Evolutionary conservation across 2,113 vertebrate species (phyloP).

Genomic region (Forbesichthys papilliferus): DNA sequence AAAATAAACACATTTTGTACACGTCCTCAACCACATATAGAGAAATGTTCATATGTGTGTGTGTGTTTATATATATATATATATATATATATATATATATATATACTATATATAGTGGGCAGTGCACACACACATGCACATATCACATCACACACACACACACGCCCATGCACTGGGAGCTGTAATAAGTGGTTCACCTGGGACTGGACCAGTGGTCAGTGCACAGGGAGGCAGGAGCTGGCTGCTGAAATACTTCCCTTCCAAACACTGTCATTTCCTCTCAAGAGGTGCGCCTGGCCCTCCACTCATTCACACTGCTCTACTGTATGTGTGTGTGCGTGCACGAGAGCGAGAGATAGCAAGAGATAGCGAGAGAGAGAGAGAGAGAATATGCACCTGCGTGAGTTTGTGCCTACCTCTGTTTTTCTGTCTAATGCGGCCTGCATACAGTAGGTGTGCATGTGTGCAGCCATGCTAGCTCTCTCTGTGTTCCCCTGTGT

Average conservation of each 20-base stretch:
- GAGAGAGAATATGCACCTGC: neutral
- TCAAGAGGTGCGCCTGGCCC: conserved; percentile 61
- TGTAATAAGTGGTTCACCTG: conserved; percentile 54
- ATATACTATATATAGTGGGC: neutral
- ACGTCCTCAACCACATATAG: too few relatives aligned
- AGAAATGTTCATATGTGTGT: neutral
- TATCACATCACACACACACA: neutral
- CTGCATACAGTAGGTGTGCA: neutral
- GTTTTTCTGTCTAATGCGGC: conserved; percentile 2
- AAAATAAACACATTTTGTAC: too few relatives aligned
- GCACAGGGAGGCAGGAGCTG: conserved; percentile 65
- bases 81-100: conserved; percentile 5
- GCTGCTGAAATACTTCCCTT: conserved; percentile 65
- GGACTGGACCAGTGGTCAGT: conserved; percentile 51
- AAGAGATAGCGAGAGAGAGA: neutral
- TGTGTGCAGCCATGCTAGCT: neutral
- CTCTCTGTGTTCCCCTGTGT: neutral
- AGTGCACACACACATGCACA: neutral
- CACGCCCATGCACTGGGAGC: conserved; percentile 25
- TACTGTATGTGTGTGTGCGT: conserved; percentile 12
- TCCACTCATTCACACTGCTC: conserved; percentile 37
- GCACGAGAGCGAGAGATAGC: neutral
- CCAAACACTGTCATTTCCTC: conserved; percentile 65
- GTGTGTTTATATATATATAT: neutral
- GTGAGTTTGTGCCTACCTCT: neutral